These are phyloP conservation scores for Columbina picui DNA, from an alignment of 2,113 vertebrate species.

Conservation along the genomic window DNA sequence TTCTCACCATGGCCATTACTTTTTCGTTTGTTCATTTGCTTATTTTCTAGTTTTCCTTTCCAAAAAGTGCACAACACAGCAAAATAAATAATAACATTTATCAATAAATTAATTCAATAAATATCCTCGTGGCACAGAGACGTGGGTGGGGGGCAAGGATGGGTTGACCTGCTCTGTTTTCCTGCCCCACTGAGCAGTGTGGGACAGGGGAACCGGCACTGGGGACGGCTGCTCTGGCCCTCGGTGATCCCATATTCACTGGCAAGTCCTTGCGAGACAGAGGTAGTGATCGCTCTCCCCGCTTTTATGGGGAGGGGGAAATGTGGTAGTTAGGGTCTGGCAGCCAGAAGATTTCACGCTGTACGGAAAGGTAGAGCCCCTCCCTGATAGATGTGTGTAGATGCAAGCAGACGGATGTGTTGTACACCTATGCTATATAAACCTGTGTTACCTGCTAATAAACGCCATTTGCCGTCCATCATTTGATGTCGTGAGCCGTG, in stretches of 20 bases:
- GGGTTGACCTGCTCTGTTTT: not conserved
- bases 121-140: constrained; percentile 60
- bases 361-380: no score
- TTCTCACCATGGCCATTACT: not conserved
- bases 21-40: not conserved
- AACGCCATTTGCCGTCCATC: no score
- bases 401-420: no score
- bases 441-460: no score
- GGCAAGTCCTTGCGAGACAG: not conserved
- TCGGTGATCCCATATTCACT: not conserved
- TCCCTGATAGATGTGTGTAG: no score
- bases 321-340: no score
- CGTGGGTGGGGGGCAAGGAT: not conserved
- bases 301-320: not conserved
- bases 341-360: no score
- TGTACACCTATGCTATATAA: no score
- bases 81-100: constrained; percentile 76
- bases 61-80: constrained; percentile 72
- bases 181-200: not conserved
- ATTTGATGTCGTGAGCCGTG: no score
- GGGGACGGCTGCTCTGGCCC: no score
- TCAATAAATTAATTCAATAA: constrained; percentile 80
- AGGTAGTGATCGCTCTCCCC: not conserved
- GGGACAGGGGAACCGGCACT: fast-evolving
- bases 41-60: not conserved